Conservation (phyloP, 2,888 invertebrate species). For the Scaptomyza caliginosa region DNA sequence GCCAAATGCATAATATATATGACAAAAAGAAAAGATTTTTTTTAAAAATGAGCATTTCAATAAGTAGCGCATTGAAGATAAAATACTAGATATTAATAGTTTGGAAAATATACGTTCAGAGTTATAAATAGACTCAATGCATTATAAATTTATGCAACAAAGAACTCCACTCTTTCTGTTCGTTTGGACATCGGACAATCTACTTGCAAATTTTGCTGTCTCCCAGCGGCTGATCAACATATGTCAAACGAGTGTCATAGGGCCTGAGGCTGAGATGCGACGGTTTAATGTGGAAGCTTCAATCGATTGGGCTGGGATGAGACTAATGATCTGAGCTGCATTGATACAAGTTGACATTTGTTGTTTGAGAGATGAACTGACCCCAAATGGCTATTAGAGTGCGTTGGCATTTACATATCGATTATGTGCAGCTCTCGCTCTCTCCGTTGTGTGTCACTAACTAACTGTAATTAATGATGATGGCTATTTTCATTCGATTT, state of each 20-base stretch:
- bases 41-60: neutral
- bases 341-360: conserved; percentile 22
- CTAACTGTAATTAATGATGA: conserved; percentile 32
- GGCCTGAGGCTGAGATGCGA: neutral
- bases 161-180: neutral
- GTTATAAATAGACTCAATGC: too few species aligned
- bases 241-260: conserved; percentile 7
- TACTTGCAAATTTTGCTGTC: neutral
- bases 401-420: conserved; percentile 30
- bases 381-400: conserved; percentile 20
- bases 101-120: too few species aligned
- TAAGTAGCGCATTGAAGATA: neutral
- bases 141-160: too few species aligned
- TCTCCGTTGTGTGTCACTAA: neutral
- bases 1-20: neutral
- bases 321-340: conserved; percentile 43
- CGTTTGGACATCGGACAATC: neutral
- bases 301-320: conserved; percentile 1
- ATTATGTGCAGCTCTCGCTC: neutral
- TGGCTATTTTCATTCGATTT: conserved; percentile 10
- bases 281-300: neutral
- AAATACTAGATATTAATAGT: neutral
- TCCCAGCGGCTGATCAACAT: conserved; percentile 12
- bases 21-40: neutral
- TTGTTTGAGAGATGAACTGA: conserved; percentile 4